Conservation (phyloP, 2,888 invertebrate species). For the Tholera decimalis region DNA sequence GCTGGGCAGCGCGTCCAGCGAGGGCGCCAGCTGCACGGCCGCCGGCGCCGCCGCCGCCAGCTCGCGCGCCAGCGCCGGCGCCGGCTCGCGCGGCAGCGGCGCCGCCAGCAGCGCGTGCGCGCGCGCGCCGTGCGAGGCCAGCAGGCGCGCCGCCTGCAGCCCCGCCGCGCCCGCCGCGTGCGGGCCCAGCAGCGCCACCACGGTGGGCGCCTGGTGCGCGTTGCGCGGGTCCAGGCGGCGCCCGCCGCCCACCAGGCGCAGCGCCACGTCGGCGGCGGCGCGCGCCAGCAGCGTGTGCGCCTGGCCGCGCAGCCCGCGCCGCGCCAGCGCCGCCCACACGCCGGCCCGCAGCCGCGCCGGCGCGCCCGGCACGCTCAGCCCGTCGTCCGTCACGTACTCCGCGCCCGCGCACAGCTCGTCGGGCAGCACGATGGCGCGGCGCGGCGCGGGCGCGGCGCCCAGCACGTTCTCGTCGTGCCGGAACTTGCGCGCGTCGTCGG, state of each 20-base stretch:
- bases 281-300: conserved; percentile 95
- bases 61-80: conserved; percentile 60
- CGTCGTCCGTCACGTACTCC: conserved; percentile 95
- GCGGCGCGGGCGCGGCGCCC: conserved; percentile 60
- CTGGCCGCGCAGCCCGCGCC: conserved; percentile 76
- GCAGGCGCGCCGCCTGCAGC: conserved; percentile 94
- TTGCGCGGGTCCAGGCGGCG: conserved; percentile 96
- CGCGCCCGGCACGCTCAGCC: conserved; percentile 95
- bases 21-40: conserved; percentile 52
- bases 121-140: conserved; percentile 96
- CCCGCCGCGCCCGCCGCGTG: conserved; percentile 92
- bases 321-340: conserved; percentile 93
- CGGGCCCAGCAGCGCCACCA: conserved; percentile 94
- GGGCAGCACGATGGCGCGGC: conserved; percentile 93
- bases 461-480: conserved; percentile 97
- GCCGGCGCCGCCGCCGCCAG: conserved; percentile 56
- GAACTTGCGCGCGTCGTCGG: conserved; percentile 88
- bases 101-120: conserved; percentile 89
- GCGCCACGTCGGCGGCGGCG: conserved; percentile 96
- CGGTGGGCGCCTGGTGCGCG: conserved; percentile 96
- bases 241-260: conserved; percentile 95
- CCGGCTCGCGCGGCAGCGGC: conserved; percentile 75
- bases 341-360: conserved; percentile 92
- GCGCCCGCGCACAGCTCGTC: conserved; percentile 88
- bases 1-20: conserved; percentile 47